phyloP scores from a whole-genome alignment of 1,140 invertebrate genomes.

The Drosophila kurseongensis region DNA sequence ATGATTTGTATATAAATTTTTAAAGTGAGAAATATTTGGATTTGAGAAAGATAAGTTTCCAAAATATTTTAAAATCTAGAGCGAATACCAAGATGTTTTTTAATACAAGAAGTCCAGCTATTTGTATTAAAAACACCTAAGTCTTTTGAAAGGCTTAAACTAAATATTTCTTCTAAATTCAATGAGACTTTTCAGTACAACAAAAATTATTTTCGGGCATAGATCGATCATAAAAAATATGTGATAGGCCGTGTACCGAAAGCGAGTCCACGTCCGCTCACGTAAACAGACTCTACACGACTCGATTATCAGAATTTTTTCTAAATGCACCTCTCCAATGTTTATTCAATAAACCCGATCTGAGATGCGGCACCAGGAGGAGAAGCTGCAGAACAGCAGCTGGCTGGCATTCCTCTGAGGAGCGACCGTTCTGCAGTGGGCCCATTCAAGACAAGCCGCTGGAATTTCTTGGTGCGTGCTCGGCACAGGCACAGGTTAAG shows the following conservation, averaged over 20 bases:
- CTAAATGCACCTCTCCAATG: conserved; percentile 52
- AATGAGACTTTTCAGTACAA: background rate
- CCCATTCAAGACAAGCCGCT: conserved; percentile 80
- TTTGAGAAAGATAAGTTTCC: too few relatives aligned
- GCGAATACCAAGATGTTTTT: too few relatives aligned
- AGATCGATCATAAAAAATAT: background rate
- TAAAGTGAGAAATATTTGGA: background rate
- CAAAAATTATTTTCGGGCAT: background rate
- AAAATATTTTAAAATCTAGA: too few relatives aligned
- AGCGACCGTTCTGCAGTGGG: conserved; percentile 45
- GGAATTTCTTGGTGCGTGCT: conserved; percentile 84
- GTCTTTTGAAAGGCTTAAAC: too few relatives aligned
- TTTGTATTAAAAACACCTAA: too few relatives aligned
- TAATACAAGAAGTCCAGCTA: too few relatives aligned
- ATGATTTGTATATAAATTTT: background rate
- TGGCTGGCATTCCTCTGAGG: conserved; percentile 51
- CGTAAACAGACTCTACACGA: too few relatives aligned
- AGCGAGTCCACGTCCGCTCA: too few relatives aligned
- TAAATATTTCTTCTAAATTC: too few relatives aligned
- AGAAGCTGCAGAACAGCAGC: conserved; percentile 32
- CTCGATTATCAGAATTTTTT: conserved; percentile 7
- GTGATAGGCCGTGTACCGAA: too few relatives aligned
- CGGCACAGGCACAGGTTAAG: conserved; percentile 64
- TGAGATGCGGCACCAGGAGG: conserved; percentile 46
- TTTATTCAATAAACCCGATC: conserved; percentile 83